Evolutionary conservation across 2,797 vertebrate genomes (phyloP).

Genomic region (Muscicapa striata): DNA sequence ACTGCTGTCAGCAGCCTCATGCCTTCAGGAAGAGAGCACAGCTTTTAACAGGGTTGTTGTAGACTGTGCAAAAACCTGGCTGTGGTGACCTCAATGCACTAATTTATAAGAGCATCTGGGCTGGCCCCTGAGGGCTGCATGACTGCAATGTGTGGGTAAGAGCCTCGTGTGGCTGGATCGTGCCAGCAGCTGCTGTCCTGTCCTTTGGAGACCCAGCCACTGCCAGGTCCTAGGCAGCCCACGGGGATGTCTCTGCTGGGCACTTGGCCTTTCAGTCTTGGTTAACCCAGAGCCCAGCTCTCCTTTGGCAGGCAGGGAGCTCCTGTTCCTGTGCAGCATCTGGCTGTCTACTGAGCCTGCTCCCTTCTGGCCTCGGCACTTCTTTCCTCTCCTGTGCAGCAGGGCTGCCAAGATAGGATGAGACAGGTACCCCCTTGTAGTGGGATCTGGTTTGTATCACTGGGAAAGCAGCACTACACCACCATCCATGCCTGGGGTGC

Average conservation of each 20-base stretch:
- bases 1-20: not conserved
- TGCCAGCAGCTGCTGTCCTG: not conserved
- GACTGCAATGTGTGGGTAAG: rapidly evolving
- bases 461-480: not conserved
- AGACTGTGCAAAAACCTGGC: not conserved
- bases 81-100: not conserved
- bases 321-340: not conserved
- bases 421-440: not conserved
- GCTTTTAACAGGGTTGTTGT: not conserved
- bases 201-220: not conserved
- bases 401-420: not conserved
- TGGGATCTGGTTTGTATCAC: not conserved
- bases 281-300: not conserved
- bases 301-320: not conserved
- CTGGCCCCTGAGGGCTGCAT: not conserved
- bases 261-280: not conserved
- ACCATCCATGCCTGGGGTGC: not conserved
- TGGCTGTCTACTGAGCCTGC: not conserved
- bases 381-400: not conserved
- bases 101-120: not conserved
- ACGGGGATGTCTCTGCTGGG: not conserved
- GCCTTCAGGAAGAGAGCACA: not conserved
- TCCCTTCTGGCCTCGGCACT: not conserved
- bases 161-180: rapidly evolving
- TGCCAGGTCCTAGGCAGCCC: not conserved